phyloP scores from a whole-genome alignment of 2,888 invertebrate species.

The Xylota sylvarum region DNA sequence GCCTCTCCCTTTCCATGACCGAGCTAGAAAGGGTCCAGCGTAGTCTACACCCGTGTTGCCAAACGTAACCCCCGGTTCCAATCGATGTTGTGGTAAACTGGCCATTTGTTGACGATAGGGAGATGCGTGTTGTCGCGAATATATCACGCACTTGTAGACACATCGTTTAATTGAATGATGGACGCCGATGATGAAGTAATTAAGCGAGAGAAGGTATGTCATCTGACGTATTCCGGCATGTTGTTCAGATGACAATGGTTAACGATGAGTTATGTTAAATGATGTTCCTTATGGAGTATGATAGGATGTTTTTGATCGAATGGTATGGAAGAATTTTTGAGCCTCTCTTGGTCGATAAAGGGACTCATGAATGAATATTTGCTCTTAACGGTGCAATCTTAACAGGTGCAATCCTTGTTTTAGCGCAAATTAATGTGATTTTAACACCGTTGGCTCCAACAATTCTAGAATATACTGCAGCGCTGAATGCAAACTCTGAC shows the following conservation, averaged over 20 bases:
- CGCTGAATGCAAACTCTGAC: too few relatives aligned
- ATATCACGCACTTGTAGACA: conserved; percentile 60
- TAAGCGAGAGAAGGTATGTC: conserved; percentile 54
- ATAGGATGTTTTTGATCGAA: conserved; percentile 72
- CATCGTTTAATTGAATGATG: conserved; percentile 46
- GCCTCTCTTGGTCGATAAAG: conserved; percentile 71
- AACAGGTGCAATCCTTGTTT: too few relatives aligned
- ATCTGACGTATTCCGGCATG: conserved; percentile 67
- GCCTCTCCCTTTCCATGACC: conserved; percentile 59
- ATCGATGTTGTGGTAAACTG: conserved; percentile 34
- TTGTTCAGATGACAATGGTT: conserved; percentile 54
- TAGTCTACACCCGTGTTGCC: conserved; percentile 70
- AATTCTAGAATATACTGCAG: too few relatives aligned
- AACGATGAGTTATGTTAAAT: conserved; percentile 51
- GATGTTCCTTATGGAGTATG: conserved; percentile 65
- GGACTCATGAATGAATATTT: conserved; percentile 54
- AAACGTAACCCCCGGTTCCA: conserved; percentile 61
- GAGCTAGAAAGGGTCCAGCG: conserved; percentile 69
- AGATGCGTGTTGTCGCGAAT: conserved; percentile 38
- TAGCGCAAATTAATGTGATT: too few relatives aligned
- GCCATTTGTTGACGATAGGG: conserved; percentile 53
- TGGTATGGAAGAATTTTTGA: conserved; percentile 57
- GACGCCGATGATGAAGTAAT: conserved; percentile 52
- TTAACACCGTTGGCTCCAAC: too few relatives aligned
- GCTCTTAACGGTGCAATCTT: too few relatives aligned